These are phyloP conservation scores for Chesias legatella DNA, from an alignment of 2,888 invertebrate genomes.

Conservation along the genomic window DNA sequence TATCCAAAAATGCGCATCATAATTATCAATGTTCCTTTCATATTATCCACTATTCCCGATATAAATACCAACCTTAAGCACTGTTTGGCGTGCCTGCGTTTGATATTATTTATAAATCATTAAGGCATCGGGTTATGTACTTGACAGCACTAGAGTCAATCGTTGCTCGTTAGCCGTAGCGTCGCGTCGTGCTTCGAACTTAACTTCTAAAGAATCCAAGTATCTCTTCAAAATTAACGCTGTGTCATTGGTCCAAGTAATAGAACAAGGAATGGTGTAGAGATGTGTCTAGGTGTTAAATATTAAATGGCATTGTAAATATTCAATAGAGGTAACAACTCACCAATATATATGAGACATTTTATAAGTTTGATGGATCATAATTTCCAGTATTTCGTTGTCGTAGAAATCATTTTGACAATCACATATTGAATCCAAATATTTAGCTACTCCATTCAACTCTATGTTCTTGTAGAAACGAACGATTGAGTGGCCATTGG, in stretches of 20 bases:
- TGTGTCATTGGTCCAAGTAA: slow-evolving; percentile 67
- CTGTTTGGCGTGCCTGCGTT: slow-evolving; percentile 41
- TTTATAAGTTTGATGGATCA: no score
- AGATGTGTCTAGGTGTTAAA: no score
- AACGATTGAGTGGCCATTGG: slow-evolving; percentile 75
- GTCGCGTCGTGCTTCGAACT: slow-evolving; percentile 43
- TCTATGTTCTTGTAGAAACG: slow-evolving; percentile 48
- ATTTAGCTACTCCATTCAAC: slow-evolving; percentile 39
- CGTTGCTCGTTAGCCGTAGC: slow-evolving; percentile 70
- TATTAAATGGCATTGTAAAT: no score
- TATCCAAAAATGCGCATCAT: no score
- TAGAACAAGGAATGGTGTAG: slow-evolving; percentile 45
- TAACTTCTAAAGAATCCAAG: slow-evolving; percentile 71
- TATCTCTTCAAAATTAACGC: slow-evolving; percentile 72
- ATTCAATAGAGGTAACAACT: no score
- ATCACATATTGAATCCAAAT: no score
- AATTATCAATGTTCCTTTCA: no score
- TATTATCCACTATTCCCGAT: no score
- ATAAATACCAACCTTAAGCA: background rate
- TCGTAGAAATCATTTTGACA: no score
- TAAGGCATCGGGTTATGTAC: slow-evolving; percentile 50
- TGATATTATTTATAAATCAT: slow-evolving; percentile 47
- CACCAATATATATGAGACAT: no score
- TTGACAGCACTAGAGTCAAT: slow-evolving; percentile 64
- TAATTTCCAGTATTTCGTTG: no score